Base-by-base conservation (phyloP, 2,797 vertebrate genomes). In the Darevskia mixta region DNA sequence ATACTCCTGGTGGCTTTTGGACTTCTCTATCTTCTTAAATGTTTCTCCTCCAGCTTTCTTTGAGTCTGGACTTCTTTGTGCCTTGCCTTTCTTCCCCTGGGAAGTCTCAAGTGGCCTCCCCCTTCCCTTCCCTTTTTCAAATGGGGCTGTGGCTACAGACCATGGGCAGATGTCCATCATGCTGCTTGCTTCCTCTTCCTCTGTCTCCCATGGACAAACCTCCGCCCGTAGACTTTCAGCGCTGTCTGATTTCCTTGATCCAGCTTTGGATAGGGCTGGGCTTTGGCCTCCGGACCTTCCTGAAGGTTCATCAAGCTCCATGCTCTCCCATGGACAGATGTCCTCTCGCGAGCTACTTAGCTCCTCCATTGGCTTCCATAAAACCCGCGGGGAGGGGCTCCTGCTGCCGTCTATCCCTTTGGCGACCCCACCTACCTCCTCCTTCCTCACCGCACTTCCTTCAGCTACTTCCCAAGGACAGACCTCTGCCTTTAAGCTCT, bases 401-500 rank as follows among this genome's bases (percentile, higher is more conserved):
- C 27, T 18, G 2, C 45, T 69, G 58, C 43, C 64, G 49, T 38
- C 64, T 3, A 83, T 8, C 0, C 10, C 58, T 20, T 80, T 35
- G 49, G 41, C 25, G 43, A 76, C 38, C 35, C 77, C 38, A n/a
- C 35, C 5, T 71, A 86, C 71, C 2, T 69, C 45, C 20, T 71
- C 81, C 18, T 0, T 72, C 71, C 78, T 85, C 67, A 77, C 25
- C 76, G 67, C 45, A 4, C 1, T 83, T 43, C 45, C 87, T 64
- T 96, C 89, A n/a, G 55, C 20, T 82, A 96, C 88, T 49, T 97
- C 96, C 97, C 98, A 98, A 4, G 98, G 97, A 90, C 96, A 97
- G 93, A 98, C 72, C 72, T 97, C 96, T 61, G 97, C 97, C 67
- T 95, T 96, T 1, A 95, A 95, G 79, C 92, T 94, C 23, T 89